A percentile compares a stretch with the other conserved stretches of the same genome.
phyloP scores from a whole-genome alignment of 2,888 invertebrate species.

The Archips xylosteana region DNA sequence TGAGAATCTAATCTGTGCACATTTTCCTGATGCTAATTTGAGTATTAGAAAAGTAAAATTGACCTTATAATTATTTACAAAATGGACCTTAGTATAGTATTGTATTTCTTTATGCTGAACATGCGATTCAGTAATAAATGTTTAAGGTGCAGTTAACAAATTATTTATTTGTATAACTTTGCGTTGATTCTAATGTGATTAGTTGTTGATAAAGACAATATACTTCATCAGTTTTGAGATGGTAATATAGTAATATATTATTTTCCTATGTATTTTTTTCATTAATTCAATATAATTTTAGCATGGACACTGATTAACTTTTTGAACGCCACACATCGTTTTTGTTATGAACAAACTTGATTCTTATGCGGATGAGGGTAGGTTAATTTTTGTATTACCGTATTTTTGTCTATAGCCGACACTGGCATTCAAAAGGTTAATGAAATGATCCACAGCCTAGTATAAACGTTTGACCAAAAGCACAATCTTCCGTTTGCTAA shows the following conservation, averaged over 20 bases:
- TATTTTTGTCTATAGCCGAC: too few relatives aligned
- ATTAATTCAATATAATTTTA: conserved; percentile 1
- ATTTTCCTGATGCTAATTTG: conserved; percentile 3
- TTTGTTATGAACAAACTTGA: too few relatives aligned
- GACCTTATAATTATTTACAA: conserved; percentile 25
- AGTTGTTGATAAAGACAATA: conserved; percentile 64
- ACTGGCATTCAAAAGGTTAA: too few relatives aligned
- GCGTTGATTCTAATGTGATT: conserved; percentile 68
- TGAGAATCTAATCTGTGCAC: not conserved
- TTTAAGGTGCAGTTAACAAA: conserved; percentile 63
- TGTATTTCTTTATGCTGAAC: conserved; percentile 23
- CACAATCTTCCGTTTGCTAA: too few relatives aligned
- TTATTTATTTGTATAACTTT: conserved; percentile 60
- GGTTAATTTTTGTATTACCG: too few relatives aligned
- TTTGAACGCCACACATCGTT: too few relatives aligned
- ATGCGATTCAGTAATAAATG: conserved; percentile 36
- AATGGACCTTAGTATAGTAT: conserved; percentile 21
- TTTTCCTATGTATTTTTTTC: conserved; percentile 22
- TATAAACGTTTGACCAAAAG: too few relatives aligned
- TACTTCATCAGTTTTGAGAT: conserved; percentile 70
- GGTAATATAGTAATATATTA: conserved; percentile 52
- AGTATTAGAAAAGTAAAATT: conserved; percentile 18
- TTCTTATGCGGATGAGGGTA: too few relatives aligned
- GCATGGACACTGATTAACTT: too few relatives aligned
- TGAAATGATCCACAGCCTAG: too few relatives aligned